Base-by-base conservation (phyloP, 2,797 vertebrate species). In the Mormyrops boulengeri region DNA sequence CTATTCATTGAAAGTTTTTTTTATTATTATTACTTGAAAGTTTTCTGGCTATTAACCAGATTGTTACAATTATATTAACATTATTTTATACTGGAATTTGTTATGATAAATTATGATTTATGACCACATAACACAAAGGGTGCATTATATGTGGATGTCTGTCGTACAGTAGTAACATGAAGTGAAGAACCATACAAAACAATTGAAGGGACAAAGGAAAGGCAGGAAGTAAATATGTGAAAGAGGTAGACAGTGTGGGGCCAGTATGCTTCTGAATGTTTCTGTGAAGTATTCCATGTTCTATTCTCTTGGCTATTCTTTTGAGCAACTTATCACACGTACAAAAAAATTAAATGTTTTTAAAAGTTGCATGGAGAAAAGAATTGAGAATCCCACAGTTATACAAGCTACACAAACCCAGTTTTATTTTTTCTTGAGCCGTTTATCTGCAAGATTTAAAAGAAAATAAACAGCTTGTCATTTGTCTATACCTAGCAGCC, bases 51-150 rank as follows among this genome's bases (percentile, higher is more conserved):
- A 96, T 96, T 96, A 95, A 95, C 95, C 95, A 93, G 95, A 95
- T 96, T 96, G 95, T 93, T 95, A 90, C 96, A 96, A 97, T 96
- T 93, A 95, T 44, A 30, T 62, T 60, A 94, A 95, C 94, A 95
- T 94, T 96, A 96, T 95, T 95, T 94, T n/a, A 95, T 94, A 95
- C 91, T 93, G 90, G 89, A 88, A 66, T 66, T 66, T 94, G 93
- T 94, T 95, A 93, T 89, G 92, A 30, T 30, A 95, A 94, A 95
- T 95, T 60, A 60, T 62, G 6, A 22, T 60, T 22, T 22, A 9
- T 22, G 57, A 17, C 12, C 66, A 17, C 4, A 14, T 34, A 34
- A 34, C 12, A 17, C 30, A 73, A 73, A 12, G 12, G 30, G 38
- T 38, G 66, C 26, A 17, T 14, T 73, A 73, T 38, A 38, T 69